Conservation (phyloP, 2,113 vertebrate genomes). For the Trematocara macrostoma region DNA sequence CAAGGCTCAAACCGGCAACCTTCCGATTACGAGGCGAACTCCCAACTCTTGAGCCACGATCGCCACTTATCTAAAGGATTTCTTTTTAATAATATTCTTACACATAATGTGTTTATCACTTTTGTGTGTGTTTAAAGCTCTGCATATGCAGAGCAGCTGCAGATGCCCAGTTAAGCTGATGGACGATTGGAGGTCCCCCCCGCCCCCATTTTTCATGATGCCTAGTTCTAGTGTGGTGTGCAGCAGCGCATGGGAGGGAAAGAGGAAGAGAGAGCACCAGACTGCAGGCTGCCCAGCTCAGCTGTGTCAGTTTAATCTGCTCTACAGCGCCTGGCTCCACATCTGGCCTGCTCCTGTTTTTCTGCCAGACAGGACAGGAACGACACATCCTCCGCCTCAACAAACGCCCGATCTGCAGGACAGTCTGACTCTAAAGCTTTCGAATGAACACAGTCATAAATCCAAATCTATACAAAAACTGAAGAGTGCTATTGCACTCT, state of each 20-base stretch:
- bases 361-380: constrained; percentile 29
- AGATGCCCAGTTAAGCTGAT: constrained; percentile 34
- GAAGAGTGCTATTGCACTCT: not conserved
- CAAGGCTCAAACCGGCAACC: too few species aligned
- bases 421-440: not conserved
- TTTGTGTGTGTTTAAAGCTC: not conserved
- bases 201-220: not conserved
- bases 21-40: too few species aligned
- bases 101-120: not conserved
- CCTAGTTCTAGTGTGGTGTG: constrained; percentile 34
- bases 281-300: constrained; percentile 42
- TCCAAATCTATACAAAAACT: not conserved
- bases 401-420: not conserved
- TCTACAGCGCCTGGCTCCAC: constrained; percentile 41
- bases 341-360: constrained; percentile 50
- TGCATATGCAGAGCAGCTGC: constrained; percentile 9
- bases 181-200: not conserved
- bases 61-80: not conserved
- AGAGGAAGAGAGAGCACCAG: constrained; percentile 35
- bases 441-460: not conserved
- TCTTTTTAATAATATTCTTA: not conserved
- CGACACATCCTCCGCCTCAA: constrained; percentile 6
- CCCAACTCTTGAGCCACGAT: too few species aligned
- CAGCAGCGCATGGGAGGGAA: constrained; percentile 6
- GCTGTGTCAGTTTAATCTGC: constrained; percentile 57